Conservation (phyloP, 2,113 vertebrate species). For the Planiliza haematocheilus region DNA sequence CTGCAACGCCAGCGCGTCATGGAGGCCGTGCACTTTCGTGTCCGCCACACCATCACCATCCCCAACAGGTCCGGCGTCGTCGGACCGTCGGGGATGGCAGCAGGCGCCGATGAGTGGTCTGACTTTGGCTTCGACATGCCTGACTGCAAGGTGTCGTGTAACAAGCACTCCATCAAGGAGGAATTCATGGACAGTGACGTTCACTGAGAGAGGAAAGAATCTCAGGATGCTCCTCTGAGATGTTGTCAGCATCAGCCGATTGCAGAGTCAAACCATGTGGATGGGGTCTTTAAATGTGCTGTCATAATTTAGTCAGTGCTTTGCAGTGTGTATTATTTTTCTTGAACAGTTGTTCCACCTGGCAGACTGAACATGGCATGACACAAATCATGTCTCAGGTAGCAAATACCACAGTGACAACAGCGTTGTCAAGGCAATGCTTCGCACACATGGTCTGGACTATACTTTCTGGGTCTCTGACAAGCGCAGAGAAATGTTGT, state of each 20-base stretch:
- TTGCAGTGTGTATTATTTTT: constrained; percentile 23
- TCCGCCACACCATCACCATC: constrained; percentile 99
- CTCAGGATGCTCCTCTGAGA: constrained; percentile 26
- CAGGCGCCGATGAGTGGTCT: constrained; percentile 89
- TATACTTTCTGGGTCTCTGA: constrained; percentile 6
- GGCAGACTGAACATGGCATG: constrained; percentile 16
- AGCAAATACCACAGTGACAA: constrained; percentile 15
- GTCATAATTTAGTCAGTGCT: constrained; percentile 19
- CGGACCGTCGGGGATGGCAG: constrained; percentile 64
- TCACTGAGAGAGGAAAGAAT: constrained; percentile 76
- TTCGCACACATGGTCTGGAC: constrained; percentile 15
- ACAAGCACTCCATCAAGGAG: constrained; percentile 94
- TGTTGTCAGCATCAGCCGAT: constrained; percentile 19
- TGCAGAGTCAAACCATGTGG: constrained; percentile 5
- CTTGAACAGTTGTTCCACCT: constrained; percentile 16
- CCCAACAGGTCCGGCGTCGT: constrained; percentile 86
- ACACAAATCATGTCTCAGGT: constrained; percentile 10
- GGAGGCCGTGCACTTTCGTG: constrained; percentile 98
- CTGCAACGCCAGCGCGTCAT: constrained; percentile 97
- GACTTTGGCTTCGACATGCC: constrained; percentile 99
- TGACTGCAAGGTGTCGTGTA: constrained; percentile 90
- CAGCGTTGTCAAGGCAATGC: constrained; percentile 16
- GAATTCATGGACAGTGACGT: constrained; percentile 92
- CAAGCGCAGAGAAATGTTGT: background rate
- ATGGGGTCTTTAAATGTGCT: constrained; percentile 18